Evolutionary conservation across 2,888 invertebrate genomes (phyloP).

Genomic region (Nipponacmea schrenckii): DNA sequence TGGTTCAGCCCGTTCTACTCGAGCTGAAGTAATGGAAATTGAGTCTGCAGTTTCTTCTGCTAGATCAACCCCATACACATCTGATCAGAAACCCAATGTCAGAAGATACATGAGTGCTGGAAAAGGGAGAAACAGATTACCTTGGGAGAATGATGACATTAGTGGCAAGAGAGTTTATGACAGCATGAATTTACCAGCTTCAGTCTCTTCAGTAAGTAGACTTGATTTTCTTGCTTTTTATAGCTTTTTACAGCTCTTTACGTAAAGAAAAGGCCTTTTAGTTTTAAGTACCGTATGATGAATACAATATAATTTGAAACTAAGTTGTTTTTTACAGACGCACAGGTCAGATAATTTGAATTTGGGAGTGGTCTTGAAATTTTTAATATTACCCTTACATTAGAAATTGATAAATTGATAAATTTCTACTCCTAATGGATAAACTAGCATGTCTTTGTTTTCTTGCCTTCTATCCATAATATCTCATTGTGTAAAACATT

Average conservation of each 20-base stretch:
- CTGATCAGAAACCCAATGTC: conserved; percentile 42
- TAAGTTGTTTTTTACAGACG: background rate
- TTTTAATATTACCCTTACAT: background rate
- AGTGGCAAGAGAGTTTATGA: conserved; percentile 31
- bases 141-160: conserved; percentile 62
- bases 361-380: background rate
- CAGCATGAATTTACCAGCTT: conserved; percentile 30
- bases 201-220: conserved; percentile 36
- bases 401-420: too few species aligned
- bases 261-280: too few species aligned
- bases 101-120: conserved; percentile 63
- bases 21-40: conserved; percentile 53
- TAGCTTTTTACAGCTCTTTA: background rate
- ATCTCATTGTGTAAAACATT: too few species aligned
- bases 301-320: too few species aligned
- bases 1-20: conserved; percentile 51
- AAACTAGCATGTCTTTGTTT: too few species aligned
- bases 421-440: too few species aligned
- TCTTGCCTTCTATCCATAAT: too few species aligned
- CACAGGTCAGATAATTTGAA: conserved; percentile 20
- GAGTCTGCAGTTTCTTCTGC: conserved; percentile 59
- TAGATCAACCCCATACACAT: conserved; percentile 43
- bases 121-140: conserved; percentile 59
- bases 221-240: background rate
- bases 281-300: too few species aligned